These are phyloP conservation scores for Dasypus novemcinctus DNA, from an alignment of 2,113 vertebrate species.

Conservation along the genomic window DNA sequence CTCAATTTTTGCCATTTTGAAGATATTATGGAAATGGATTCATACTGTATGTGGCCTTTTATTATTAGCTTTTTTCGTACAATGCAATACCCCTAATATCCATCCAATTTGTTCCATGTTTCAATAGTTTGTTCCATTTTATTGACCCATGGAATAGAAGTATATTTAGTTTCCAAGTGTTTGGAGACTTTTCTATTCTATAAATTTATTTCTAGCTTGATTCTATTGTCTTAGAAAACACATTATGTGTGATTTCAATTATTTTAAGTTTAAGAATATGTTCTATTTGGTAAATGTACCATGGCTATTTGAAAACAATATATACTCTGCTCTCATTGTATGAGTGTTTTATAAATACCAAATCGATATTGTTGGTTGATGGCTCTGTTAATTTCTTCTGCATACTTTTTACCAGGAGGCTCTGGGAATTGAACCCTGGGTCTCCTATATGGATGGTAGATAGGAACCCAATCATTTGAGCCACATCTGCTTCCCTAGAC, in stretches of 20 bases:
- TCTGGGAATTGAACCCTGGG: too few relatives aligned
- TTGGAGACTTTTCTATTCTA: not conserved
- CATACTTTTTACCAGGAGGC: not conserved
- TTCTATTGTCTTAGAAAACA: not conserved
- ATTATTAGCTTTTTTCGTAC: not conserved
- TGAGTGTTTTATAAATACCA: not conserved
- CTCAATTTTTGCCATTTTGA: not conserved
- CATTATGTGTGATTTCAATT: not conserved
- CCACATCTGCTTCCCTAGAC: too few relatives aligned
- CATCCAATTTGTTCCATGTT: not conserved
- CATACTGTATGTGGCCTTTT: not conserved
- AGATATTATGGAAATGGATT: not conserved
- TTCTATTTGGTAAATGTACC: not conserved
- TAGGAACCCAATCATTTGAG: too few relatives aligned
- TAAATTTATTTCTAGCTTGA: slow-evolving; percentile 20
- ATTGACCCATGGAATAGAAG: not conserved
- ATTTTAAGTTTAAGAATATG: not conserved
- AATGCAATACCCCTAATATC: not conserved
- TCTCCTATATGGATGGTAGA: too few relatives aligned
- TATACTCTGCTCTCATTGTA: not conserved
- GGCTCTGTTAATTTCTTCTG: not conserved
- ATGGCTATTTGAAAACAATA: not conserved
- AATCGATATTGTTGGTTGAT: not conserved
- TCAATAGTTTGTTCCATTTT: not conserved
- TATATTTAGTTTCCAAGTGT: not conserved